These are phyloP conservation scores for Notodonta ziczac DNA, from an alignment of 2,888 invertebrate species.

Conservation along the genomic window DNA sequence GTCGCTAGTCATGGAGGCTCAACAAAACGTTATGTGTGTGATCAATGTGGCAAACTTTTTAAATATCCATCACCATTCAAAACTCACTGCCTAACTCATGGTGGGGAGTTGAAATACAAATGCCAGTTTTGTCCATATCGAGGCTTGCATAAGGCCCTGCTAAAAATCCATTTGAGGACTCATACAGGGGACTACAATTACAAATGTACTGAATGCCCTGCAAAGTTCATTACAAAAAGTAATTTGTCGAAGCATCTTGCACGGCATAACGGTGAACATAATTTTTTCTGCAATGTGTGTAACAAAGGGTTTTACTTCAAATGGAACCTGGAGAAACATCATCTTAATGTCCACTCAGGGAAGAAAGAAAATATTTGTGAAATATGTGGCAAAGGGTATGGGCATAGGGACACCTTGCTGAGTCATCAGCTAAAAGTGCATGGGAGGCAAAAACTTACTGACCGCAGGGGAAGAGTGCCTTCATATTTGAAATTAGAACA, in stretches of 20 bases:
- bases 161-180: conserved; percentile 52
- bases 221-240: conserved; percentile 52
- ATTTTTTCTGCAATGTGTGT: conserved; percentile 38
- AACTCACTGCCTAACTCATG: conserved; percentile 49
- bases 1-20: conserved; percentile 34
- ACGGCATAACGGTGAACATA: conserved; percentile 32
- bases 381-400: conserved; percentile 49
- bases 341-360: conserved; percentile 36
- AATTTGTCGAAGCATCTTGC: conserved; percentile 47
- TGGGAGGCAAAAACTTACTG: conserved; percentile 38
- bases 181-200: conserved; percentile 55
- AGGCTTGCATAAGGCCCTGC: conserved; percentile 45
- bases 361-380: conserved; percentile 46
- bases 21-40: conserved; percentile 45
- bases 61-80: conserved; percentile 42
- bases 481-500: conserved; percentile 39
- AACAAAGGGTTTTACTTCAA: conserved; percentile 36
- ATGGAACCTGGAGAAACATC: conserved; percentile 41
- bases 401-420: conserved; percentile 43
- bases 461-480: conserved; percentile 30
- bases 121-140: conserved; percentile 56
- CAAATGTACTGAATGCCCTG: conserved; percentile 48
- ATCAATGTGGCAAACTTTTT: conserved; percentile 51
- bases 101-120: conserved; percentile 47
- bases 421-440: conserved; percentile 51